Evolutionary conservation across 2,888 invertebrate genomes (phyloP).

Genomic region (Cylindroiulus punctatus): DNA sequence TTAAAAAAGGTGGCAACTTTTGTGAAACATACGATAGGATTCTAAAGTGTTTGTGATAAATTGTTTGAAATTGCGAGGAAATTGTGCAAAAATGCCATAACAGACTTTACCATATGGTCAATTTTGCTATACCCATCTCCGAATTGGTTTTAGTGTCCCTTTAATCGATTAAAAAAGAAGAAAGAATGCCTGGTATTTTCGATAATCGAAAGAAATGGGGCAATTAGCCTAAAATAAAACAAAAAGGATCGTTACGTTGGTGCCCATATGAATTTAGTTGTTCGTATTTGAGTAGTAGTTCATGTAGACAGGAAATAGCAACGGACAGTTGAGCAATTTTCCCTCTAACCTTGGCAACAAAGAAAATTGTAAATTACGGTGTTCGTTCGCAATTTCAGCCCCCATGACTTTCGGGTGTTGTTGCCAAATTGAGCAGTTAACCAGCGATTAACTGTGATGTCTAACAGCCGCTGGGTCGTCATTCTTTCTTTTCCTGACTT

Average conservation of each 20-base stretch:
- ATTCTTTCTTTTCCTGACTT: not conserved
- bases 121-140: not conserved
- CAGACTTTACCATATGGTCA: no score
- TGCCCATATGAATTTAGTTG: no score
- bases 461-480: slow-evolving; percentile 27
- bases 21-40: no score
- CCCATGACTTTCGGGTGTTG: not conserved
- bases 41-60: no score
- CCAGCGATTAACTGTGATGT: slow-evolving; percentile 33
- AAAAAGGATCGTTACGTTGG: not conserved
- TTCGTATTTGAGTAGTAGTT: not conserved
- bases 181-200: not conserved
- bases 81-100: no score
- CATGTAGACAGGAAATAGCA: not conserved
- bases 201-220: not conserved
- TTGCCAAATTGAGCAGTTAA: slow-evolving; percentile 3
- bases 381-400: not conserved
- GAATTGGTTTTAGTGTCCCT: not conserved
- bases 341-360: slow-evolving; percentile 15
- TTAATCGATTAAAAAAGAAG: not conserved
- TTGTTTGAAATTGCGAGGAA: no score
- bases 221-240: not conserved
- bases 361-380: slow-evolving; percentile 38
- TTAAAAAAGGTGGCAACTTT: no score
- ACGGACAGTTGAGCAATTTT: not conserved